Evolutionary conservation across 2,888 invertebrate species (phyloP).

Genomic region (Scrobipalpa atriplicella): DNA sequence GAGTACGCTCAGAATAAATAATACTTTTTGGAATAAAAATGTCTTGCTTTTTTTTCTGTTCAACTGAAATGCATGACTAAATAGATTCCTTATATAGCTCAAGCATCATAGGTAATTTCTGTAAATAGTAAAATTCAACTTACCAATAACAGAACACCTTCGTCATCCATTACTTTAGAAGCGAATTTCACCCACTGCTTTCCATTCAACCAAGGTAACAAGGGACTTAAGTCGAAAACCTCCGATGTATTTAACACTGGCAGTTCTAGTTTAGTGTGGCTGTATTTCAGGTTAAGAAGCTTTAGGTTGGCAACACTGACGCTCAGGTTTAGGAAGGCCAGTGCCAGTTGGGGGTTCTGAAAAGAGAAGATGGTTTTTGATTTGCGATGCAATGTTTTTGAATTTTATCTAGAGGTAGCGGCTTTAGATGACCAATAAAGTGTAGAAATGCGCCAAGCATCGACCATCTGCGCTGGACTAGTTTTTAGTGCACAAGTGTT

Average conservation of each 20-base stretch:
- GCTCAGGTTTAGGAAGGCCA: slow-evolving; percentile 62
- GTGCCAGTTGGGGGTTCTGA: slow-evolving; percentile 60
- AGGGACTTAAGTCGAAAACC: slow-evolving; percentile 54
- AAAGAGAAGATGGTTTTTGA: slow-evolving; percentile 39
- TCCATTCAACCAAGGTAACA: slow-evolving; percentile 62
- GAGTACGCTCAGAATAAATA: no score
- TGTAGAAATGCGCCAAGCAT: no score
- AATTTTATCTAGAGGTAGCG: no score
- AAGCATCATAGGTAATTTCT: no score
- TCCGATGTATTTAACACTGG: slow-evolving; percentile 39
- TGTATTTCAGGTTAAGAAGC: slow-evolving; percentile 68
- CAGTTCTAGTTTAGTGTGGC: slow-evolving; percentile 58
- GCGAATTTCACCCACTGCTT: slow-evolving; percentile 61
- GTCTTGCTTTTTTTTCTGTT: no score
- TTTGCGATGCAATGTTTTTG: no score
- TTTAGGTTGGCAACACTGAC: slow-evolving; percentile 63
- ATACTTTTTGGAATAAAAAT: no score
- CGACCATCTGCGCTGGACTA: no score
- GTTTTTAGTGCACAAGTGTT: no score
- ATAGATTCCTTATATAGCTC: no score
- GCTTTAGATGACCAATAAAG: no score
- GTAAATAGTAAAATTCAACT: slow-evolving; percentile 43
- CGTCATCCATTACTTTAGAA: slow-evolving; percentile 48
- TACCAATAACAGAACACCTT: slow-evolving; percentile 59
- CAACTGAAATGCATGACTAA: no score